Conservation (phyloP, 2,797 vertebrate species). For the Falco naumanni region DNA sequence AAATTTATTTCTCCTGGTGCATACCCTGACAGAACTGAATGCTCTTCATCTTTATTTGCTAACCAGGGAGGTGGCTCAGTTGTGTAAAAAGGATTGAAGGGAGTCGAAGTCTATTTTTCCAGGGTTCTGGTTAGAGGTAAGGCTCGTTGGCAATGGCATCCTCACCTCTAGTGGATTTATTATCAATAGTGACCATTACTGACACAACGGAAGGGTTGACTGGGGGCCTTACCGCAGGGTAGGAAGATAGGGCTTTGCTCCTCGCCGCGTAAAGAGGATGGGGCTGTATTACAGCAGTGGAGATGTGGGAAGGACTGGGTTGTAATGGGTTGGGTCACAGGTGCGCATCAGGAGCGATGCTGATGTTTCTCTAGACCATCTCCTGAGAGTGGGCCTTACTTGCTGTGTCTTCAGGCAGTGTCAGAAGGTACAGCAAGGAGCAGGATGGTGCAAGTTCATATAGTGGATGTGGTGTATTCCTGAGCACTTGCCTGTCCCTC, state of each 20-base stretch:
- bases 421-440: background rate
- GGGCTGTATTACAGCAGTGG: background rate
- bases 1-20: background rate
- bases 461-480: background rate
- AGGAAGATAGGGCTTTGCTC: background rate
- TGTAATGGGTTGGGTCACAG: background rate
- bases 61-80: background rate
- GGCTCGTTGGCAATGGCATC: background rate
- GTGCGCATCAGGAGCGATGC: background rate
- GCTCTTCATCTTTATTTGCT: conserved; percentile 9
- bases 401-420: background rate
- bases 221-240: background rate
- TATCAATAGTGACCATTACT: background rate
- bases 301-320: background rate
- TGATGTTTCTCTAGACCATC: background rate
- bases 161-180: background rate
- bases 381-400: background rate
- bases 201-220: background rate
- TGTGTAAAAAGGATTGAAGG: background rate
- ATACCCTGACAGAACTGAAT: background rate
- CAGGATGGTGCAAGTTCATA: background rate
- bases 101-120: background rate
- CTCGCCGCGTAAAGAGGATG: fast-evolving
- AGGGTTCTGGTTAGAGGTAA: background rate
- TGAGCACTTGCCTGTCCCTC: background rate